Conservation (phyloP, 2,888 invertebrate species). For the Synanthedon formicaeformis region DNA sequence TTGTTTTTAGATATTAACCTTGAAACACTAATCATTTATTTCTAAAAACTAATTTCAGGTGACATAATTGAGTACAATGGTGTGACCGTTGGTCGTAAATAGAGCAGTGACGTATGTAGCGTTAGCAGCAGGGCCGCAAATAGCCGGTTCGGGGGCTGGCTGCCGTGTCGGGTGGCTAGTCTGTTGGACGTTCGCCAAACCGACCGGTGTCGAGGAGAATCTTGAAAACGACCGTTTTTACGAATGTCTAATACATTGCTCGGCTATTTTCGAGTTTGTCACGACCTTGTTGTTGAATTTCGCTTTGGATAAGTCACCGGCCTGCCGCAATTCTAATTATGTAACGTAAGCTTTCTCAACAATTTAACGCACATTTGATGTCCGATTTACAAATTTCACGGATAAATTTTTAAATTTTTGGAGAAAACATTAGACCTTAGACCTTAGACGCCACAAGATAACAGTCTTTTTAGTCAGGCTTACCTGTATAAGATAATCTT, state of each 20-base stretch:
- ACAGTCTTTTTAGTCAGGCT: no score
- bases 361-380: no score
- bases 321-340: slow-evolving; percentile 46
- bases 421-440: no score
- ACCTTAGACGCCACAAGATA: no score
- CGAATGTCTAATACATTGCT: slow-evolving; percentile 53
- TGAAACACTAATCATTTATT: slow-evolving; percentile 21
- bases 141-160: slow-evolving; percentile 52
- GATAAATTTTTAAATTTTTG: no score
- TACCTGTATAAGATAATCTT: no score
- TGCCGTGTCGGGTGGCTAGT: slow-evolving; percentile 50
- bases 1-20: slow-evolving; percentile 30
- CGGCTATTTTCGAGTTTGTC: slow-evolving; percentile 54
- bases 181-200: slow-evolving; percentile 49
- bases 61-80: slow-evolving; percentile 59
- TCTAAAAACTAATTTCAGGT: slow-evolving; percentile 40
- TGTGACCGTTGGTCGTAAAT: slow-evolving; percentile 50
- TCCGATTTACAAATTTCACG: no score
- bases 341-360: slow-evolving; percentile 16
- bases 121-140: slow-evolving; percentile 54
- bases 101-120: slow-evolving; percentile 58
- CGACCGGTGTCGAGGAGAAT: slow-evolving; percentile 40
- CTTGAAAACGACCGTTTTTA: slow-evolving; percentile 60
- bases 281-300: slow-evolving; percentile 54
- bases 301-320: slow-evolving; percentile 42